Evolutionary conservation across 1,140 invertebrate species (phyloP).

Genomic region (Hirudo medicinalis): DNA sequence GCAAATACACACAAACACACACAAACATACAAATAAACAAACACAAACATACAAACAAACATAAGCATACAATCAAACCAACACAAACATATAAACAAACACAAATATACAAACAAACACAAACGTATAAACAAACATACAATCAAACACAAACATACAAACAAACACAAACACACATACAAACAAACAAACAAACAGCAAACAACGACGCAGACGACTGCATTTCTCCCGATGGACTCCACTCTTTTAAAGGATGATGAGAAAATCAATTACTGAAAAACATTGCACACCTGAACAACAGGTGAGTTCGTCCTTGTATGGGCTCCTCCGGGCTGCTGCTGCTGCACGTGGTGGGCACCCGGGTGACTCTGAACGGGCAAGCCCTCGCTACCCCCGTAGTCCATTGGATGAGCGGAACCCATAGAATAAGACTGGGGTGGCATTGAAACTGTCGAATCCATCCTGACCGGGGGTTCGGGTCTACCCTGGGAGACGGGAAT

Average conservation of each 20-base stretch:
- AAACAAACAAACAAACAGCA: not conserved
- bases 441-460: too few species aligned
- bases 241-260: too few species aligned
- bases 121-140: not conserved
- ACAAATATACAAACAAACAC: not conserved
- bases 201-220: not conserved
- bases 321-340: not conserved
- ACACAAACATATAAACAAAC: not conserved
- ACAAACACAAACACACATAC: not conserved
- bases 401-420: too few species aligned
- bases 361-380: not conserved
- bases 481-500: conserved; percentile 8
- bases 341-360: not conserved
- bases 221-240: too few species aligned
- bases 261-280: not conserved
- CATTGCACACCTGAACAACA: not conserved
- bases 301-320: conserved; percentile 5
- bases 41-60: not conserved
- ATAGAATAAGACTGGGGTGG: too few species aligned
- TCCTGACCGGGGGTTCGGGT: not conserved
- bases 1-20: not conserved
- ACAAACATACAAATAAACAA: not conserved
- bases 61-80: too few species aligned
- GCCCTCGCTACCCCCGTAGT: not conserved
- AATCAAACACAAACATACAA: not conserved